Base-by-base conservation (phyloP, 2,797 vertebrate species). In the Pantherophis alleghaniensis region DNA sequence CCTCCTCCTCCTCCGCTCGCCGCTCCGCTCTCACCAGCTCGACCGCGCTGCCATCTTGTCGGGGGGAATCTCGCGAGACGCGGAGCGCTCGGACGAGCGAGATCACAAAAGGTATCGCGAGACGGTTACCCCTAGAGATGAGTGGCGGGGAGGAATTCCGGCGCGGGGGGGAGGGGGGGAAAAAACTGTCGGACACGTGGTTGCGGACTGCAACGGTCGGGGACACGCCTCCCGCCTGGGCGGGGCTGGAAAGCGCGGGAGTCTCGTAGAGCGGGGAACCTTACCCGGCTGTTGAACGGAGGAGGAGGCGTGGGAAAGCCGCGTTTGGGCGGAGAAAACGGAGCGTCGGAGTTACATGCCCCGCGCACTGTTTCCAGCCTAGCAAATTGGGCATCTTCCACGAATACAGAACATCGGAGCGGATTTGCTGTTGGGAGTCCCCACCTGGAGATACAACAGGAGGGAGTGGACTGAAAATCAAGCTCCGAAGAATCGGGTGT, bases 61-160 rank as follows among this genome's bases (percentile, higher is more conserved):
- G 95, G 90, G 86, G 57, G 57, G 42, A n/a, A n/a, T 98, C 97
- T 98, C 98, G 98, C 98, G 98, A 98, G 97, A 98, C 97, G 22
- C 94, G 6, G 7, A 0, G 16, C 51, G 28, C 20, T 26, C 2
- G 2, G 1, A 18, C 1, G 9, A 0, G 66, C 88, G 63, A 79
- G 55, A 60, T 79, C 63, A 74, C 91, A 11, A 47, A 20, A 93
- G 24, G 74, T 94, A 95, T 97, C 97, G 97, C 96, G 97, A 97
- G 95, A 96, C 24, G 86, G 90, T 37, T 55, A 92, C 60, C 66
- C 28, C 32, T 4, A 53, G 51, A 11, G n/a, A 3, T 2, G 14
- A n/a, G 57, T 26, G 24, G 2, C 1, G 16, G 13, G 47, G 37
- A 56, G 9, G 2, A 7, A 1, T 7, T 13, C 4, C 42, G 22